Evolutionary conservation across 1,140 invertebrate species (phyloP), one percentile per base, ranked within the genome.

Genomic region (Drosophila repletoides): DNA sequence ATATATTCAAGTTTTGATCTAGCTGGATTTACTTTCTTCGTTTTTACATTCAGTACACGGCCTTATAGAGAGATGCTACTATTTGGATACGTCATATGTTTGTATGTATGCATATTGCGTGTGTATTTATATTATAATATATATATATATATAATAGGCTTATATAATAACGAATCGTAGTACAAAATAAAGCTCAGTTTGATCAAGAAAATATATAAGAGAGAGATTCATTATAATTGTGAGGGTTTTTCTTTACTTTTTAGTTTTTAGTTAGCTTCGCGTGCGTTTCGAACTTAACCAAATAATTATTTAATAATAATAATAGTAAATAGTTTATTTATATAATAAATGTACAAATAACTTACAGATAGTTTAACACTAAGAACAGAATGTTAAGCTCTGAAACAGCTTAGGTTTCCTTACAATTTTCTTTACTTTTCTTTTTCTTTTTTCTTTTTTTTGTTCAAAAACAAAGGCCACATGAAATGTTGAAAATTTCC

Each of bases 81-180:
- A 73, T 84, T 83, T 84, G 77, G 77, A 81, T 83, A 84, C 79
- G 77, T 81, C 79, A 70, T 84, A 68, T 72, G 73, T 58, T 34
- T 76, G 53, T 68, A 46, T 56, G 41, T 65, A 56, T 65, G 33
- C 46, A 64, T 65, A 59, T 63, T 72, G 76, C 71, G 53, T 59
- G 76, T 58, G 71, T 49, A 48, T 66, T n/a, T n/a, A n/a, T n/a
- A n/a, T n/a, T n/a, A n/a, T n/a, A n/a, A n/a, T n/a, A n/a, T n/a
- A n/a, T n/a, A n/a, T n/a, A n/a, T n/a, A n/a, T 61, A 45, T 12
- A 36, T 19, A 24, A 31, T 41, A 38, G n/a, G 21, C 40, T 73
- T 70, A 66, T 45, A 53, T 61, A 61, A 49, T 43, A 51, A 24
- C 46, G 55, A 68, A n/a, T n/a, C n/a, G n/a, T 38, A 67, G 59